A percentile compares a stretch with the other conserved stretches of the same genome.
Conservation (phyloP, 1,140 invertebrate genomes). For the Tetramorium simillimum region DNA sequence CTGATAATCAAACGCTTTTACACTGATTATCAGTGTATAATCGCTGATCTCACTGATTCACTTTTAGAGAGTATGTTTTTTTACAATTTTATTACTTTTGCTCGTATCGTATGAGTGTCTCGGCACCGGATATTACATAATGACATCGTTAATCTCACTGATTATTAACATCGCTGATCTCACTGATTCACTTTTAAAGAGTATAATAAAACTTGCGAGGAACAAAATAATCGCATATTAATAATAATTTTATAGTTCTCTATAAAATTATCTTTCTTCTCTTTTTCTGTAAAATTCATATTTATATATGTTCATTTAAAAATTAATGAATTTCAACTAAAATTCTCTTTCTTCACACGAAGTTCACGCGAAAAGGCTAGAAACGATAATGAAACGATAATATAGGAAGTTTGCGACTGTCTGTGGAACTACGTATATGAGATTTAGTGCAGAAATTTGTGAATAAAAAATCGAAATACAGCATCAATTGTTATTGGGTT, state of each 20-base stretch:
- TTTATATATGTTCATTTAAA: background rate
- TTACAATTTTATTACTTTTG: background rate
- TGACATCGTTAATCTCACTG: slow-evolving; percentile 36
- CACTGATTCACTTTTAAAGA: no score
- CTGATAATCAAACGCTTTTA: no score
- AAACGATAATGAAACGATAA: background rate
- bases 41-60: no score
- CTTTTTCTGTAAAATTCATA: background rate
- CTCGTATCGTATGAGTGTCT: slow-evolving; percentile 17
- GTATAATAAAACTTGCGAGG: background rate
- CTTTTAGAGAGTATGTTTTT: no score
- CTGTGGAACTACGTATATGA: background rate
- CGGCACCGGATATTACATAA: slow-evolving; percentile 24
- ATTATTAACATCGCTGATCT: no score
- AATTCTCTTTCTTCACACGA: background rate
- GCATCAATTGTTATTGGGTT: slow-evolving; percentile 7
- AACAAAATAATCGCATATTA: background rate
- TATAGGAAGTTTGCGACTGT: background rate
- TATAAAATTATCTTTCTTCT: background rate
- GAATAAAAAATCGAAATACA: background rate
- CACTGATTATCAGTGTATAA: no score
- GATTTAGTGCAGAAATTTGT: background rate
- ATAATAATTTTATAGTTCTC: background rate
- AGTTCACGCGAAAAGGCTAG: background rate
- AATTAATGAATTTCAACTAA: background rate